Percentiles rank a stretch among this genome's conserved stretches.
These are phyloP conservation scores for Pristionchus fissidentatus DNA, from an alignment of 2,888 invertebrate species.

Conservation along the genomic window DNA sequence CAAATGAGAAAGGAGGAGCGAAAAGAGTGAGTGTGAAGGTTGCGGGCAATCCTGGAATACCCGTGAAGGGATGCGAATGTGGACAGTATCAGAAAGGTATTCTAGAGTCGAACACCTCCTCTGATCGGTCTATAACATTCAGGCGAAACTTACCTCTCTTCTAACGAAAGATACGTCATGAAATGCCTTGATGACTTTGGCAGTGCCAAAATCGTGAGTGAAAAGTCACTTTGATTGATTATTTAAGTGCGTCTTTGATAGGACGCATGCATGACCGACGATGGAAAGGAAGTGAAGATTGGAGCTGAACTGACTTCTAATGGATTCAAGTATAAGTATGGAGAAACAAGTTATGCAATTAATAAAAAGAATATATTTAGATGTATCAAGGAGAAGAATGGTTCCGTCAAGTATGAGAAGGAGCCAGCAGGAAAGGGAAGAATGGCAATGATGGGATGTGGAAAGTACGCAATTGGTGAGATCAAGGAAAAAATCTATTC, in stretches of 20 bases:
- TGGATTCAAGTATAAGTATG: not conserved
- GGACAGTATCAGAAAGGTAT: slow-evolving; percentile 5
- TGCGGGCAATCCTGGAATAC: not conserved
- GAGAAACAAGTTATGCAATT: not conserved
- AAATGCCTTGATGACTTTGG: slow-evolving; percentile 7
- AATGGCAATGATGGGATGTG: not conserved
- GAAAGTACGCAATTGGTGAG: slow-evolving; percentile 4
- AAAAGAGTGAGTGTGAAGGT: not conserved
- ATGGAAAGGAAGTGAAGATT: not conserved
- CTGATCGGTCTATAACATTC: too few species aligned
- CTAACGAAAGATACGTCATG: not conserved
- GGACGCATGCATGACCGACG: not conserved
- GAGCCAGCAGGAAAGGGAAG: not conserved
- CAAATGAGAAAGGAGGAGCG: not conserved
- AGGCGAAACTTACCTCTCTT: not conserved
- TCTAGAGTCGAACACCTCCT: not conserved
- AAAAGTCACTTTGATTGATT: not conserved
- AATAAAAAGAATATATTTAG: not conserved
- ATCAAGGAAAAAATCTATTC: not conserved
- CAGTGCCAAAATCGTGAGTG: not conserved
- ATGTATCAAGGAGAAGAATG: not conserved
- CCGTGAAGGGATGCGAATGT: not conserved
- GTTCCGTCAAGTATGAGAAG: not conserved
- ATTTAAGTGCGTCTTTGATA: not conserved
- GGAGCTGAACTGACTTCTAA: not conserved